Percentiles rank a stretch among this genome's conserved stretches.
These are phyloP conservation scores for Phalacrocorax aristotelis DNA, from an alignment of 2,113 vertebrate genomes.

Conservation along the genomic window DNA sequence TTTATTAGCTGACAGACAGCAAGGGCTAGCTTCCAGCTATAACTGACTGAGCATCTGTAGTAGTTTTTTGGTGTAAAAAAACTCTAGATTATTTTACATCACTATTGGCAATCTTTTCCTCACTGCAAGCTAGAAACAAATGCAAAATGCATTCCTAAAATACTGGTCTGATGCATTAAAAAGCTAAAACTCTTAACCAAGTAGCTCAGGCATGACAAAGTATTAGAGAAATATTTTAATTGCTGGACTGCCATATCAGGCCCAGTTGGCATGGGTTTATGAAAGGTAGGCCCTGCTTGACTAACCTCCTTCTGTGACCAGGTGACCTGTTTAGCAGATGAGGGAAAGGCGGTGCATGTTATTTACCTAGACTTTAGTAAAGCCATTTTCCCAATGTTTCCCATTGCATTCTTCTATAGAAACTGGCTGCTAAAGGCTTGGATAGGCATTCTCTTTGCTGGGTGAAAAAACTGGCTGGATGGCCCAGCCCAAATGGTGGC, in stretches of 20 bases:
- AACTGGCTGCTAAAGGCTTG: not conserved
- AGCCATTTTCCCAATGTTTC: not conserved
- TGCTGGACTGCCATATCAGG: not conserved
- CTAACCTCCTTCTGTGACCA: not conserved
- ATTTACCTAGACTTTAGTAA: not conserved
- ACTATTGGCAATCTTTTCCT: not conserved
- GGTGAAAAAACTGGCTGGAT: not conserved
- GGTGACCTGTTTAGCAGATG: not conserved
- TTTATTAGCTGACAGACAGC: not conserved
- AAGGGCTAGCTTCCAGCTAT: not conserved
- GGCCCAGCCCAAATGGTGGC: too few species aligned
- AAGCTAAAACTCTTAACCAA: not conserved
- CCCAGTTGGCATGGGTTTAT: not conserved
- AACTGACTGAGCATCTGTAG: not conserved
- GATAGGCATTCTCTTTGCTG: rapidly evolving
- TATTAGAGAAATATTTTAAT: not conserved
- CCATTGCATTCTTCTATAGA: not conserved
- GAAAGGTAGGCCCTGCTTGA: not conserved
- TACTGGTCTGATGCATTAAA: not conserved
- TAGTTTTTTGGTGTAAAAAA: not conserved
- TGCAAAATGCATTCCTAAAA: not conserved
- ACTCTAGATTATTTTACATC: not conserved
- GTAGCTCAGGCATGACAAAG: not conserved
- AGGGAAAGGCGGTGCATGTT: not conserved
- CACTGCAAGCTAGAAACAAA: not conserved